These are phyloP conservation scores for Penaeus vannamei DNA, from an alignment of 1,140 invertebrate genomes.

Conservation along the genomic window DNA sequence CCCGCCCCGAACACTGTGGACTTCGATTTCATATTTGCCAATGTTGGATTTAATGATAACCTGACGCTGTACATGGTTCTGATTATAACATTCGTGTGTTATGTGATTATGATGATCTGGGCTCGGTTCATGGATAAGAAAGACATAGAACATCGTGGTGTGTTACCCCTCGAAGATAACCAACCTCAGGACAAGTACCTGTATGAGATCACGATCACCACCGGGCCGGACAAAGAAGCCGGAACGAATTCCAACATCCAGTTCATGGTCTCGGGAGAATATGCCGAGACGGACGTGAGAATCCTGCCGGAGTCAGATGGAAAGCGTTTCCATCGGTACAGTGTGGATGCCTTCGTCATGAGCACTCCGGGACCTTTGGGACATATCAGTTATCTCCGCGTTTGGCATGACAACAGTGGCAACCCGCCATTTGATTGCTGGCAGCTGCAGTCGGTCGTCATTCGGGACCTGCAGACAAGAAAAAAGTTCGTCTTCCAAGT, in stretches of 20 bases:
- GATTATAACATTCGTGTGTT: constrained; percentile 73
- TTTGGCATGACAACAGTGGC: constrained; percentile 45
- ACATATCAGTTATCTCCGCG: constrained; percentile 32
- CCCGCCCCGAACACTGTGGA: constrained; percentile 75
- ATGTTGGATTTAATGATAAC: constrained; percentile 74
- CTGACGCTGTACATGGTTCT: constrained; percentile 74
- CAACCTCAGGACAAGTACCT: constrained; percentile 32
- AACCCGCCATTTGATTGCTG: constrained; percentile 10
- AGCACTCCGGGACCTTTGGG: constrained; percentile 20
- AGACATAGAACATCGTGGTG: constrained; percentile 70
- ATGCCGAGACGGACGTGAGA: constrained; percentile 26
- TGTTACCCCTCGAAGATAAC: constrained; percentile 41
- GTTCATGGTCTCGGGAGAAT: constrained; percentile 33
- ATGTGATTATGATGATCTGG: constrained; percentile 73
- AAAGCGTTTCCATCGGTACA: constrained; percentile 14
- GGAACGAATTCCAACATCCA: constrained; percentile 43
- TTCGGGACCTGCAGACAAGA: constrained; percentile 24
- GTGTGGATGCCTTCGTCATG: constrained; percentile 36
- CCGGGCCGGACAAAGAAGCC: constrained; percentile 44
- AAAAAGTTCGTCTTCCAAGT: constrained; percentile 19
- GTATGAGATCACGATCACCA: constrained; percentile 50
- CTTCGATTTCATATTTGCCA: constrained; percentile 74
- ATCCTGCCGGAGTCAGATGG: background rate
- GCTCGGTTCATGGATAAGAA: constrained; percentile 73
- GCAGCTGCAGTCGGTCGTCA: constrained; percentile 18